Evolutionary conservation across 2,888 invertebrate species (phyloP), one percentile per base, ranked within the genome.

Genomic region (Watsonalla binaria): DNA sequence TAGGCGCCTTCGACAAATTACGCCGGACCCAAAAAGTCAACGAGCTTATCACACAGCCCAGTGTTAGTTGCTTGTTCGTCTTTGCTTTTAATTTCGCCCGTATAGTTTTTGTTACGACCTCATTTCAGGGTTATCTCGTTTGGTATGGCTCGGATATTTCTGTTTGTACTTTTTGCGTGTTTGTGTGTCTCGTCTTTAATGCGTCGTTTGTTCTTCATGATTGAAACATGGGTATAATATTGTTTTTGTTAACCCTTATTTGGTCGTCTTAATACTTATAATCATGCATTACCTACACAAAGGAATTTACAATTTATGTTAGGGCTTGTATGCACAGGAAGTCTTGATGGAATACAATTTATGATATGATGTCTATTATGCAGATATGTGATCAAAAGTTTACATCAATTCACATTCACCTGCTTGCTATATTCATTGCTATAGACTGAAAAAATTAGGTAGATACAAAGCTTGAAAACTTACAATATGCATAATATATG

Each of bases 1-100:
- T 74, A 78, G 89, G 90, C 90, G 89, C 90, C 90, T 89, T 77
- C 84, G 87, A 90, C 90, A 89, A 89, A 90, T 89, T 89, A 89
- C 84, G 81, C 78, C 84, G 85, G 81, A 73, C 68, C 86, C 82
- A 82, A 85, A 86, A 86, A 84, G 79, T 75, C 78, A 75, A 80
- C 77, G 70, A 75, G 76, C 80, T 87, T 90, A 89, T 89, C 89
- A 81, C 72, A 79, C 74, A 80, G 80, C 78, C 58, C 76, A 78
- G 81, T 83, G 84, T 84, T 84, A 82, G 84, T 82, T 80, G 87
- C 82, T 82, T 84, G 87, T 84, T 80, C 81, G 79, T 80, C 81
- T 83, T 77, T 82, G 78, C 87, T 86, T 90, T 88, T 89, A 88
- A 89, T 89, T 89, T 89, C 75, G 84, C 79, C 76, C 78, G 77